phyloP scores from a whole-genome alignment of 1,140 invertebrate genomes.

The Euura lappo region DNA sequence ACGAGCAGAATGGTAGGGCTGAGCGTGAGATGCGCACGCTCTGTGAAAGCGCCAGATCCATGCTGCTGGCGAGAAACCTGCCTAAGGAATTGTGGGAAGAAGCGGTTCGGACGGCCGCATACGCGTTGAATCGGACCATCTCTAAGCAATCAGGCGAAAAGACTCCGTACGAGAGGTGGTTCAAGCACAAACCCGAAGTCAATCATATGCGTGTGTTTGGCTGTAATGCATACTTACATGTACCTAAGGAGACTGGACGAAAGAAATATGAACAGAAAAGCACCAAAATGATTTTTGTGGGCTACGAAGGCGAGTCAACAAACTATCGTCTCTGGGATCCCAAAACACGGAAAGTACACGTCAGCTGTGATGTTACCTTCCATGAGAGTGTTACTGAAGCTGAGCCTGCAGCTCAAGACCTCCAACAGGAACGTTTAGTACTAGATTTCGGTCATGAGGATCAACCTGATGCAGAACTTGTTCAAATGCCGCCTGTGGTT shows the following conservation, averaged over 20 bases:
- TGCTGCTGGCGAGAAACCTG: constrained; percentile 25
- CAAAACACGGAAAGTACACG: constrained; percentile 5
- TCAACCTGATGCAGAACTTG: background rate
- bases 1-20: constrained; percentile 20
- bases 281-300: constrained; percentile 17
- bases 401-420: background rate
- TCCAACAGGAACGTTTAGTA: background rate
- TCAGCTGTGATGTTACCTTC: constrained; percentile 18
- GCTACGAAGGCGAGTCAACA: constrained; percentile 17
- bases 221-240: constrained; percentile 32
- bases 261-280: constrained; percentile 24
- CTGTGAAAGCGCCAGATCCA: constrained; percentile 19
- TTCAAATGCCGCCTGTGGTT: background rate
- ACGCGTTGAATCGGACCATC: constrained; percentile 19
- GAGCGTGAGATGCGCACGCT: constrained; percentile 19
- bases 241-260: constrained; percentile 16
- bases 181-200: constrained; percentile 23
- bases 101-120: constrained; percentile 23
- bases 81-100: constrained; percentile 30
- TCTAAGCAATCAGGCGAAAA: constrained; percentile 8
- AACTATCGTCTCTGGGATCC: constrained; percentile 16
- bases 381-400: constrained; percentile 10
- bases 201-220: constrained; percentile 41
- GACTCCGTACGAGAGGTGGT: constrained; percentile 18
- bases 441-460: constrained; percentile 9